Base-by-base conservation (phyloP, 2,113 vertebrate species). In the Elaphurus davidianus region DNA sequence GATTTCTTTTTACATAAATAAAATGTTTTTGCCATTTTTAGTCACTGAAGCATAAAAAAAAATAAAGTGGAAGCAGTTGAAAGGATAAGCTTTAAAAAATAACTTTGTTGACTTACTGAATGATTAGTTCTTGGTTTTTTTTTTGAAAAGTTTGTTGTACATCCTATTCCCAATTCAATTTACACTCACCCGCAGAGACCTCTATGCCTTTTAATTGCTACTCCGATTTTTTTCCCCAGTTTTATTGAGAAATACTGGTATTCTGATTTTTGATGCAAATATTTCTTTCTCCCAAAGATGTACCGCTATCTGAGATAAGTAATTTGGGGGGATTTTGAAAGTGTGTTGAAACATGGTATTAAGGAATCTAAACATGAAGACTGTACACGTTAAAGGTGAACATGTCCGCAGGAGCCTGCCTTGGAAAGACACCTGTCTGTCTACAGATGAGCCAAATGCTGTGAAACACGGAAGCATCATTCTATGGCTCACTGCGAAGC, bases 131-230 rank as follows among this genome's bases (percentile, higher is more conserved):
- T 97, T 91, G 85, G 74, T 3, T 40, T 23, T 3, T 14, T 93
- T 94, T 98, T 96, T 94, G 90, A 84, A 97, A 85, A 97, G 96
- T 98, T 97, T 57, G 62, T 67, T 64, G 64, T 96, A 97, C 81
- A 82, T 79, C 84, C 98, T 98, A 96, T 98, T 98, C 94, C 96
- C 97, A 52, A 98, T 99, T 99, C 98, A 98, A 98, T 98, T 99
- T 97, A 92, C 62, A 97, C 97, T 93, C 94, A 97, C 96, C 47
- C 83, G 93, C 97, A 81, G 47, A 98, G 93, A 98, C 91, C 97
- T 93, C 83, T 98, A 91, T 57, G 81, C 97, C 96, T 98, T 97
- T 5, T 79, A 98, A 98, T 95, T 98, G 91, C 82, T 97, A 0
- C 0, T 96, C 95, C 1, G 78, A 96, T 98, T 99, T 98, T 97